Conservation (phyloP, 2,888 invertebrate species). For the Mythimna pallens region DNA sequence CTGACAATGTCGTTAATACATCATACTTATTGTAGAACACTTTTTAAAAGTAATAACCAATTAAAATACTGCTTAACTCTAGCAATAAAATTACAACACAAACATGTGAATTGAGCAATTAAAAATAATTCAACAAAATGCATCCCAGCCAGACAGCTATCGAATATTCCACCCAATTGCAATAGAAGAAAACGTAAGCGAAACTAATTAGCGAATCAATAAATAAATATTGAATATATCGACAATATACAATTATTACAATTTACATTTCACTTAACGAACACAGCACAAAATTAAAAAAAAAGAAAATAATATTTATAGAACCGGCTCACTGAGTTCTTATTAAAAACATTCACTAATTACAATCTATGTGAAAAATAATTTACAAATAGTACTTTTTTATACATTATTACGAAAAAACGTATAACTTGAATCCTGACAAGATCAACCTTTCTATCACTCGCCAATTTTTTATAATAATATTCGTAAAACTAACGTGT, state of each 20-base stretch:
- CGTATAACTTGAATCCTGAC: slow-evolving; percentile 89
- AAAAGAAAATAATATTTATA: slow-evolving; percentile 78
- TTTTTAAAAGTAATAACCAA: slow-evolving; percentile 70
- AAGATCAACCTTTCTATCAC: slow-evolving; percentile 79
- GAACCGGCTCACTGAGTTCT: slow-evolving; percentile 86
- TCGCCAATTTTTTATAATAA: slow-evolving; percentile 76
- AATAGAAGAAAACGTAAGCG: slow-evolving; percentile 77
- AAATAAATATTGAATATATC: slow-evolving; percentile 90
- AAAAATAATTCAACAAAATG: slow-evolving; percentile 74
- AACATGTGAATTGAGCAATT: slow-evolving; percentile 87
- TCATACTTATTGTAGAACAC: slow-evolving; percentile 51
- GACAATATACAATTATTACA: slow-evolving; percentile 90
- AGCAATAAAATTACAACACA: slow-evolving; percentile 83
- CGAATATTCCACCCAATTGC: slow-evolving; percentile 79
- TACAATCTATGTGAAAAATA: slow-evolving; percentile 87
- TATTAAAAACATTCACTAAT: slow-evolving; percentile 85
- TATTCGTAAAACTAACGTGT: slow-evolving; percentile 84
- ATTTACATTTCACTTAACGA: slow-evolving; percentile 89
- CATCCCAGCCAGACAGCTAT: slow-evolving; percentile 87
- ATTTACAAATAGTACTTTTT: slow-evolving; percentile 85
- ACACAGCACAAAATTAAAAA: slow-evolving; percentile 88
- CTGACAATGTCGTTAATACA: slow-evolving; percentile 39
- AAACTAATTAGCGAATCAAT: slow-evolving; percentile 88
- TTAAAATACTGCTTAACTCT: slow-evolving; percentile 78
- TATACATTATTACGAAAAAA: slow-evolving; percentile 87